Evolutionary conservation across 2,113 vertebrate genomes (phyloP), one percentile per base, ranked within the genome.

Genomic region (Colossoma macropomum): DNA sequence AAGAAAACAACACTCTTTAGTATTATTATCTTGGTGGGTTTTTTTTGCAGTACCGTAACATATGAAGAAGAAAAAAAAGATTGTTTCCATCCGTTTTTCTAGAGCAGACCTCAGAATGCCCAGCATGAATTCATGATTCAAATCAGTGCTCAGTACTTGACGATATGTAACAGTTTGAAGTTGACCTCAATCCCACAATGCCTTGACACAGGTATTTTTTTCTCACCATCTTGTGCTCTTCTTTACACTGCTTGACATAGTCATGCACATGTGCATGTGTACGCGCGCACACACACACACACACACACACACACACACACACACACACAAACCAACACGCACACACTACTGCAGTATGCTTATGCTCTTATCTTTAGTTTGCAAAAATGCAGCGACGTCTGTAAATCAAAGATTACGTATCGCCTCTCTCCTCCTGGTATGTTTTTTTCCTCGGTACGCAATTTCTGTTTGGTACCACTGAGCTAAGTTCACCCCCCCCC

Each of bases 91-190:
- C n/a, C 5, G 19, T 19, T 63, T 75, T 60, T 41, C n/a, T 41
- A 28, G 34, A 28, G 30, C 60, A 75, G 41, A 68, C 79, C 63
- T 84, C 75, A 62, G 41, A 80, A 73, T 60, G 38, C 19, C 32
- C 38, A 69, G 30, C 32, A 1, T 52, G 50, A 34, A 54, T 80
- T 80, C 54, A 69, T 45, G 52, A 32, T 79, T 79, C 74, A 25
- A 11, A 28, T 75, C 27, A 10, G n/a, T 45, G 3, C 66, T 76
- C 30, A 81, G n/a, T 69, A 72, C 76, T 85, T 85, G 77, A 80
- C 41, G 27, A 21, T 62, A 32, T 77, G 59, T 54, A 70, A 54
- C 21, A 7, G 27, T 81, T 85, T 84, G 63, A 65, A 80, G 63
- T 75, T 11, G 69, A 72, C 65, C 59, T 84, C 60, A 34, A 13